These are phyloP conservation scores for Alosa sapidissima DNA, from an alignment of 2,797 vertebrate species.

Conservation along the genomic window DNA sequence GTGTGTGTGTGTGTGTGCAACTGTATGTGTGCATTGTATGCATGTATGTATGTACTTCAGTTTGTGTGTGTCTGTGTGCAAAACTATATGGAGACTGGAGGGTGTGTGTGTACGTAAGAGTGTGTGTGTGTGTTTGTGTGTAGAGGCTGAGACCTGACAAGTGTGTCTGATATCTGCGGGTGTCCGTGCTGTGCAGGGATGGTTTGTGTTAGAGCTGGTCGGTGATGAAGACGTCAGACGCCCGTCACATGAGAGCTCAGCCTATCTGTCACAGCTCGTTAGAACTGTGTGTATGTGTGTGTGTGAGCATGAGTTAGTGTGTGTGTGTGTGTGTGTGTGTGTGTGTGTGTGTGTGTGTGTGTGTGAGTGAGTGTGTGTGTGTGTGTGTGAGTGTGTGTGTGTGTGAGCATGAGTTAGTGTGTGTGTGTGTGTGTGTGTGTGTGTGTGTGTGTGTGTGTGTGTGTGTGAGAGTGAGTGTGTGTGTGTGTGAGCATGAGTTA, in stretches of 20 bases:
- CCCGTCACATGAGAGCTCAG: background rate
- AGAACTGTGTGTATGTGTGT: background rate
- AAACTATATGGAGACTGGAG: background rate
- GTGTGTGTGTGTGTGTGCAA: background rate
- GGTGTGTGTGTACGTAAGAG: background rate
- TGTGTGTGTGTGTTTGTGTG: constrained; percentile 1
- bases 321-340: background rate
- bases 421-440: no score
- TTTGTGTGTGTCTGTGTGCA: background rate
- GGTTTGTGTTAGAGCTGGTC: background rate
- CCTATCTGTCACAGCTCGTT: constrained; percentile 21
- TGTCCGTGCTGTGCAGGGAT: constrained; percentile 8
- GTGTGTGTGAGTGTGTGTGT: no score
- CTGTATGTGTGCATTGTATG: background rate
- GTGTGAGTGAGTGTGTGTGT: no score
- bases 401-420: no score
- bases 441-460: no score
- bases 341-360: background rate
- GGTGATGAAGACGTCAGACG: constrained; percentile 17
- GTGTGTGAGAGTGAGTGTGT: no score
- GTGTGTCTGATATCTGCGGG: background rate
- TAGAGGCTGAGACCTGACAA: background rate
- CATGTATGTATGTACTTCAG: background rate
- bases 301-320: no score
- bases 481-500: background rate